phyloP scores from a whole-genome alignment of 2,113 vertebrate genomes.

The Zosterops pallidus region DNA sequence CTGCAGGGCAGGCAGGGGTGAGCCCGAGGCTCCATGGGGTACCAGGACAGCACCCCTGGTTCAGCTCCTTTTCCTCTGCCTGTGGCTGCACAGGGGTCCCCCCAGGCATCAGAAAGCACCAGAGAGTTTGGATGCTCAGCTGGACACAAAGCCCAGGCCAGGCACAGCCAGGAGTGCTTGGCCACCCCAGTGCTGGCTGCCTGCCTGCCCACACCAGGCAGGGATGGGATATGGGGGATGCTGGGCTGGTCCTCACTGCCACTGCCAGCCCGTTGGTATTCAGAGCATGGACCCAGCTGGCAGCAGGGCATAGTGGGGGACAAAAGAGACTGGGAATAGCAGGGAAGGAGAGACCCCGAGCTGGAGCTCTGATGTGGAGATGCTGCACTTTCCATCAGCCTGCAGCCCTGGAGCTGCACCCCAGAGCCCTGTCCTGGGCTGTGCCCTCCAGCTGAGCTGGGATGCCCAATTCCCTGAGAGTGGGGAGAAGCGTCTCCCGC shows the following conservation, averaged over 20 bases:
- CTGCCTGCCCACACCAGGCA: not conserved
- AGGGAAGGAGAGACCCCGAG: not conserved
- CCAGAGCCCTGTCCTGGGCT: not conserved
- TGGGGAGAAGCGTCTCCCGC: not conserved
- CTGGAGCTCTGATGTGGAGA: not conserved
- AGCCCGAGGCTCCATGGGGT: not conserved
- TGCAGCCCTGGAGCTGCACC: not conserved
- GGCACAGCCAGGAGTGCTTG: not conserved
- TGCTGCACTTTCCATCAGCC: not conserved
- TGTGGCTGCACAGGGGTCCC: fast-evolving
- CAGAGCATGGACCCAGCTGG: not conserved
- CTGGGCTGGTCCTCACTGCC: fast-evolving
- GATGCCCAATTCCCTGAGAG: not conserved
- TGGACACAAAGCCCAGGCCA: not conserved
- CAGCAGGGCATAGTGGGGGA: not conserved
- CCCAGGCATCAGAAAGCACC: not conserved
- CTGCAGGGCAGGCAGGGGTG: not conserved
- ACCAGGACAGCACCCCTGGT: not conserved
- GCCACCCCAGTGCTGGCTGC: not conserved
- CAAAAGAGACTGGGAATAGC: not conserved
- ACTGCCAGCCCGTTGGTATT: fast-evolving
- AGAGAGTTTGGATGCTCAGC: not conserved
- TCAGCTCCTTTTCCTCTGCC: not conserved
- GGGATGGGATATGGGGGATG: fast-evolving
- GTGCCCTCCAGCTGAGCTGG: not conserved